Evolutionary conservation across 2,797 vertebrate genomes (phyloP).

Genomic region (Labroides dimidiatus): DNA sequence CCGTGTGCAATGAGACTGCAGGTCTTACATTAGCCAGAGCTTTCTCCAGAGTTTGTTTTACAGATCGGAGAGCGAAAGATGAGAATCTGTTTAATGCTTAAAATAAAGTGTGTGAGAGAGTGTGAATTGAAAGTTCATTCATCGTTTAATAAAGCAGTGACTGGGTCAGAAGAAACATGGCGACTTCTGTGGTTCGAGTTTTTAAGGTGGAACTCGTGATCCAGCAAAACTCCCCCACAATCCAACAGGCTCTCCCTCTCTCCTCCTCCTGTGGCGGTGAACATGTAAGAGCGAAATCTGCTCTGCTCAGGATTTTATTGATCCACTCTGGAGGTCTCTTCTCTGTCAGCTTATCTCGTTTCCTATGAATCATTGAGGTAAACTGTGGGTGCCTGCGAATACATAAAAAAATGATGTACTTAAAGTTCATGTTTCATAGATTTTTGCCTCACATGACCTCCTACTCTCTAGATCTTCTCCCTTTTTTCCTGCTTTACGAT

Average conservation of each 20-base stretch:
- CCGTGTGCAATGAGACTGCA: constrained; percentile 11
- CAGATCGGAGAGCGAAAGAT: background rate
- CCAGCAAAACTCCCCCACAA: constrained; percentile 7
- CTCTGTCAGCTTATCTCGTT: constrained; percentile 41
- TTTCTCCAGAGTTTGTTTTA: constrained; percentile 19
- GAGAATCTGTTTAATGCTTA: constrained; percentile 12
- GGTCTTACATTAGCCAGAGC: constrained; percentile 11
- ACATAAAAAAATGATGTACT: background rate
- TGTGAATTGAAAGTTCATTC: background rate
- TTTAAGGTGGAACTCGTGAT: too few species aligned
- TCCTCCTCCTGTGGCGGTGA: constrained; percentile 34
- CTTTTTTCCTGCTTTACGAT: constrained; percentile 21
- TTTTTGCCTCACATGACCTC: constrained; percentile 32
- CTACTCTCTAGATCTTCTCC: background rate
- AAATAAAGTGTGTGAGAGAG: constrained; percentile 12
- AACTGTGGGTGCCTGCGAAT: constrained; percentile 47
- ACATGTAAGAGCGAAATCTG: constrained; percentile 56
- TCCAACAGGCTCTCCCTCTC: constrained; percentile 38
- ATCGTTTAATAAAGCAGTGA: constrained; percentile 3
- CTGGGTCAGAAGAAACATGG: background rate
- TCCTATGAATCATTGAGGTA: constrained; percentile 65
- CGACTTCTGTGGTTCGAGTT: background rate
- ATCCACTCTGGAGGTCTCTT: constrained; percentile 67
- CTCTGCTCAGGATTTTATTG: constrained; percentile 63
- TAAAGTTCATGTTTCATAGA: constrained; percentile 17